Evolutionary conservation across 2,797 vertebrate species (phyloP), one percentile per base, ranked within the genome.

Genomic region (Petrocephalus sullivani): DNA sequence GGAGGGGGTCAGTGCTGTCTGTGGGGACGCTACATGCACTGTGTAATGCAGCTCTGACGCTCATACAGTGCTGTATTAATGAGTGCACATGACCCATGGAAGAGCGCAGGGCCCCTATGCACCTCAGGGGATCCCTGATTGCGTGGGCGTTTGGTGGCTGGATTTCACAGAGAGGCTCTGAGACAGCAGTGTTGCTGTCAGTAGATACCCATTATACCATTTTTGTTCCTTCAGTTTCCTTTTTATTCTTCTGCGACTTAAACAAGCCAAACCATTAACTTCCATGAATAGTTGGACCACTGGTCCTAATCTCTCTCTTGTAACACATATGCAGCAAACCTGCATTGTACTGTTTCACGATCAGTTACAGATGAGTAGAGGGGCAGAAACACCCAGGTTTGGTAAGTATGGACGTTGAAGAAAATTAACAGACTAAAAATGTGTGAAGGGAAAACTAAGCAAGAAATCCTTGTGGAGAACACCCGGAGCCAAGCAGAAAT

Each of bases 21-120:
- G 89, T 92, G 94, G 94, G 96, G 95, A 96, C 95, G 94, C 93
- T 94, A n/a, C n/a, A n/a, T n/a, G n/a, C n/a, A n/a, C n/a, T n/a
- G n/a, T n/a, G n/a, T n/a, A n/a, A n/a, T n/a, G n/a, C n/a, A n/a
- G 94, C 93, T 94, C 91, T 46, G 89, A 89, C 93, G 92, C 93
- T 94, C 93, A 94, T 93, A 95, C 94, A 94, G 92, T 94, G 93
- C 93, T 93, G 95, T 93, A 95, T 95, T 94, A 94, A 93, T 87
- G 67, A 91, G 93, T 92, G 67, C 61, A 64, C 95, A 94, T 96
- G 95, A 96, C 94, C 94, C 90, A 91, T 33, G 91, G 92, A 23
- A 23, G 89, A 91, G 91, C 93, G 91, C 93, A 92, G 91, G 92
- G 92, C 91, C 53, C 49, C 16, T 54, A 54, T 54, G 51, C 81